Evolutionary conservation across 2,888 invertebrate species (phyloP).

Genomic region (Antheraea yamamai): DNA sequence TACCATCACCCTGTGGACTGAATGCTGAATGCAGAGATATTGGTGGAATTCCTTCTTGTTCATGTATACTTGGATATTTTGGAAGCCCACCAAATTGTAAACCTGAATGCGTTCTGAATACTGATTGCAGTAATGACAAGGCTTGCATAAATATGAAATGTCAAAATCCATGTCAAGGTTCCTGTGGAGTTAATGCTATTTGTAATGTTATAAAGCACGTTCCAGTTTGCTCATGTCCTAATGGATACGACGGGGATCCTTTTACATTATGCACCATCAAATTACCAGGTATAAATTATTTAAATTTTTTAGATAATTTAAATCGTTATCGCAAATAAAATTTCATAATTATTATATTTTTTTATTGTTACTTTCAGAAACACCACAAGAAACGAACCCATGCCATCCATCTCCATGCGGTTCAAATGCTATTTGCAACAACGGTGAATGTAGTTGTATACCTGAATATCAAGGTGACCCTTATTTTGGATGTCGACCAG

Average conservation of each 20-base stretch:
- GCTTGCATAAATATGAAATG: slow-evolving; percentile 91
- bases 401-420: slow-evolving; percentile 91
- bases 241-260: slow-evolving; percentile 87
- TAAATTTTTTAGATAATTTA: not conserved
- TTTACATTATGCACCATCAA: slow-evolving; percentile 85
- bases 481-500: slow-evolving; percentile 88
- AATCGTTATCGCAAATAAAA: not conserved
- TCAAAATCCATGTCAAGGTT: slow-evolving; percentile 89
- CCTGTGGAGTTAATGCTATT: slow-evolving; percentile 87
- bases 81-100: slow-evolving; percentile 89
- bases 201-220: slow-evolving; percentile 90
- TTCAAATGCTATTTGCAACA: slow-evolving; percentile 86
- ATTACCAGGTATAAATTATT: slow-evolving; percentile 60
- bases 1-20: slow-evolving; percentile 90
- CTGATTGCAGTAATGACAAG: slow-evolving; percentile 87
- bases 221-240: slow-evolving; percentile 86
- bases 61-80: slow-evolving; percentile 84
- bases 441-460: slow-evolving; percentile 88
- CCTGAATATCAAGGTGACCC: slow-evolving; percentile 91
- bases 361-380: slow-evolving; percentile 51
- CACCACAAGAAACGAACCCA: slow-evolving; percentile 77
- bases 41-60: slow-evolving; percentile 83
- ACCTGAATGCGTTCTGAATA: slow-evolving; percentile 87
- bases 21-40: slow-evolving; percentile 84
- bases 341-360: not conserved